Evolutionary conservation across 2,797 vertebrate species (phyloP).

Genomic region (Pipistrellus nathusii): DNA sequence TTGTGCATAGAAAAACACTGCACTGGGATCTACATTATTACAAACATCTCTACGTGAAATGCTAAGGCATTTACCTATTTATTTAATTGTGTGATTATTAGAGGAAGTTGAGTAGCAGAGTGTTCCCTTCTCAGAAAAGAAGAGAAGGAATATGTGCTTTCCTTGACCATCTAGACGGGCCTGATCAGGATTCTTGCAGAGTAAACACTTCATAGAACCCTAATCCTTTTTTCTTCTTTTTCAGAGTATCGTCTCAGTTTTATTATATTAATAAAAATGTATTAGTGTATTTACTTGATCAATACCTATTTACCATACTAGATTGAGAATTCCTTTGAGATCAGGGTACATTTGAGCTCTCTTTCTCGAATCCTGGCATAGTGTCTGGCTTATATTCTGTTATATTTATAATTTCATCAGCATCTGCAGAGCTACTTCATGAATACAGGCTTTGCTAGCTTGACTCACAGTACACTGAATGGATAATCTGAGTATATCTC

Average conservation of each 20-base stretch:
- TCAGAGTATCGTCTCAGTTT: neutral
- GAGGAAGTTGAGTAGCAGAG: slow-evolving; percentile 19
- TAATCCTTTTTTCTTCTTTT: neutral
- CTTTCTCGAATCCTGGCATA: neutral
- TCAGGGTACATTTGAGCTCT: slow-evolving; percentile 10
- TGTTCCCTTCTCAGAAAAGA: slow-evolving; percentile 25
- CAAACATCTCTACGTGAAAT: slow-evolving; percentile 10
- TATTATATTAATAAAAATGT: neutral
- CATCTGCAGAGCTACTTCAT: neutral
- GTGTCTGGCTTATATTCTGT: neutral
- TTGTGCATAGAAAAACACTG: neutral
- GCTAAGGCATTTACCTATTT: neutral
- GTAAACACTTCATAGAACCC: neutral
- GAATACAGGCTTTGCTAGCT: neutral
- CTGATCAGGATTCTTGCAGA: neutral
- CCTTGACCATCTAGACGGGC: neutral
- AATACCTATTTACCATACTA: neutral
- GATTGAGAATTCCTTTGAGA: neutral
- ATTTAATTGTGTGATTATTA: slow-evolving; percentile 6
- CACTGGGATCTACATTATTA: neutral
- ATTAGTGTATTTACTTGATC: neutral
- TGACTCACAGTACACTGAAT: neutral
- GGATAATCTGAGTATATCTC: neutral
- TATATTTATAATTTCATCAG: neutral
- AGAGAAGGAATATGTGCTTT: neutral